phyloP scores from a whole-genome alignment of 2,113 vertebrate species.

The Hemicordylus capensis region DNA sequence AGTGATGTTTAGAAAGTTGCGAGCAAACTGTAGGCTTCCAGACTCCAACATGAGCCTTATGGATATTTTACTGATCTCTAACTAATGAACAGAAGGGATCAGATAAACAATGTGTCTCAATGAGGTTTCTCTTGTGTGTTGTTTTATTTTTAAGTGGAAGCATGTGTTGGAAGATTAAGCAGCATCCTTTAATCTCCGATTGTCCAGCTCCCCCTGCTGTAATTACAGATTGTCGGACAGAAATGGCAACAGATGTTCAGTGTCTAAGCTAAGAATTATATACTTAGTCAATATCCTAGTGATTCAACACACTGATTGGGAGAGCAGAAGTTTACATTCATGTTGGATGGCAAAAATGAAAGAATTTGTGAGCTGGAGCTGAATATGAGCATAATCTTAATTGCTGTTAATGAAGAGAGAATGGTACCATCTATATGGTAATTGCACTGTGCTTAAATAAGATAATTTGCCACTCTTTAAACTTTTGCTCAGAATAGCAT shows the following conservation, averaged over 20 bases:
- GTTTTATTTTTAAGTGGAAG: slow-evolving; percentile 71
- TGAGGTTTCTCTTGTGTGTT: slow-evolving; percentile 58
- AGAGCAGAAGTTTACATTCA: slow-evolving; percentile 60
- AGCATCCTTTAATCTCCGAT: slow-evolving; percentile 78
- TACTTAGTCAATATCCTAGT: slow-evolving; percentile 77
- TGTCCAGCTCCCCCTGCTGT: slow-evolving; percentile 79
- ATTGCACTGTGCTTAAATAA: slow-evolving; percentile 27
- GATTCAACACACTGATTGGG: slow-evolving; percentile 63
- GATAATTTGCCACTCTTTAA: slow-evolving; percentile 6
- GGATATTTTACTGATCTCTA: slow-evolving; percentile 40
- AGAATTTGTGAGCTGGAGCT: slow-evolving; percentile 31
- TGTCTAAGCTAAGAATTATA: slow-evolving; percentile 81
- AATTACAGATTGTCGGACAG: slow-evolving; percentile 79
- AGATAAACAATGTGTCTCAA: slow-evolving; percentile 37
- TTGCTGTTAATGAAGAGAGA: slow-evolving; percentile 32
- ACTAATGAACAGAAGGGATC: slow-evolving; percentile 12
- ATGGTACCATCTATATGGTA: not conserved
- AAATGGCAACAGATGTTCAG: slow-evolving; percentile 84
- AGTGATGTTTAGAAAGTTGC: slow-evolving; percentile 14
- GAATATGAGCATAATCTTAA: slow-evolving; percentile 35
- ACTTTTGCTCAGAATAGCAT: slow-evolving; percentile 17
- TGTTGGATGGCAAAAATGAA: slow-evolving; percentile 45
- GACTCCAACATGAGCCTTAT: slow-evolving; percentile 2
- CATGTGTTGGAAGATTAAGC: slow-evolving; percentile 79
- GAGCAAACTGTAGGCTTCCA: not conserved